Evolutionary conservation across 2,888 invertebrate species (phyloP).

Genomic region (Seira musarum): DNA sequence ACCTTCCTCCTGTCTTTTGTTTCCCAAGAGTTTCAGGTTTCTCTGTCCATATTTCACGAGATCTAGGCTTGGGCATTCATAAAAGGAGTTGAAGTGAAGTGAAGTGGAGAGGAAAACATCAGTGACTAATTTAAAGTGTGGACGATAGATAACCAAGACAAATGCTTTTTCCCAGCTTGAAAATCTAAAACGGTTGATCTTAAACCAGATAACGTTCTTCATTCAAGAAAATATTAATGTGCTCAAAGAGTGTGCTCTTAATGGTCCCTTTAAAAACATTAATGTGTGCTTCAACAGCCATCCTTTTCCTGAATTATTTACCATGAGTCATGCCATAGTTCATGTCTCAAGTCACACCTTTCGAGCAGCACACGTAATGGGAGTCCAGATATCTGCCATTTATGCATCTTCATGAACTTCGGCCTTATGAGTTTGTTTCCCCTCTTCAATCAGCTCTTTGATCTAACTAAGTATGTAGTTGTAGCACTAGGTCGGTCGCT

Average conservation of each 20-base stretch:
- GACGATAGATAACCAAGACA: neutral
- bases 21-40: neutral
- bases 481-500: neutral
- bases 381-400: neutral
- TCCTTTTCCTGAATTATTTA: neutral
- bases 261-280: constrained; percentile 12
- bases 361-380: too few relatives aligned
- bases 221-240: neutral
- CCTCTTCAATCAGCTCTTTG: neutral
- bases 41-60: neutral
- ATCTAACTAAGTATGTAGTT: too few relatives aligned
- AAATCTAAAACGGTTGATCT: neutral
- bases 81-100: neutral
- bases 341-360: constrained; percentile 11
- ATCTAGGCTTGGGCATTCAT: neutral
- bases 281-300: neutral
- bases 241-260: constrained; percentile 8
- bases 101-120: too few relatives aligned
- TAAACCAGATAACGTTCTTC: neutral
- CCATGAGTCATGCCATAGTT: constrained; percentile 2
- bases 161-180: neutral
- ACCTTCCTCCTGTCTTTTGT: neutral
- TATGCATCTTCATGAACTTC: constrained; percentile 14
- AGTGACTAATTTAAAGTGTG: neutral
- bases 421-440: constrained; percentile 5